Conservation (phyloP, 2,113 vertebrate species). For the Gobio gobio region DNA sequence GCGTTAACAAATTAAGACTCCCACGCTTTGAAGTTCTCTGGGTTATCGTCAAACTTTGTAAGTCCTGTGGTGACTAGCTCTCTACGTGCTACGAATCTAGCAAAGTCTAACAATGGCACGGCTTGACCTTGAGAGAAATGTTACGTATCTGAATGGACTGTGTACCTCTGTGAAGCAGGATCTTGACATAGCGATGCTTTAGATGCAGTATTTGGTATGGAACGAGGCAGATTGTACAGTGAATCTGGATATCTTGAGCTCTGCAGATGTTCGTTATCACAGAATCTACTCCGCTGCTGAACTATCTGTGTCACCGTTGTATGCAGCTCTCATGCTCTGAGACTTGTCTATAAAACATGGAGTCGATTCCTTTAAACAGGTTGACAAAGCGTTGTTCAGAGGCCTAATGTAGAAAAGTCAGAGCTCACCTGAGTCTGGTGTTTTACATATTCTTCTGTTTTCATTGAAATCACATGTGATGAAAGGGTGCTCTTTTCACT, state of each 20-base stretch:
- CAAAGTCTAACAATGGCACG: no score
- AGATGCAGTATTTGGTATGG: neutral
- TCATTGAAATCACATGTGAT: neutral
- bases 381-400: neutral
- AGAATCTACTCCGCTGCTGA: neutral
- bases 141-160: neutral
- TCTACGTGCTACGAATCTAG: no score
- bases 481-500: neutral
- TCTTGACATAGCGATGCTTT: neutral
- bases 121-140: no score
- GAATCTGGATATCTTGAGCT: neutral
- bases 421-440: neutral
- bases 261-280: neutral
- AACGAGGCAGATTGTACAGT: neutral
- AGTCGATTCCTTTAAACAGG: constrained; percentile 47
- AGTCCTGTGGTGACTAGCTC: no score
- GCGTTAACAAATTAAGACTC: no score
- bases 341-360: neutral
- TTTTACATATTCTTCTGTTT: neutral
- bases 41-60: no score
- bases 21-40: no score
- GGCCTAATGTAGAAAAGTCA: neutral
- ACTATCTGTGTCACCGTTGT: neutral
- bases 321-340: neutral
- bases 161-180: neutral